These are phyloP conservation scores for Microplitis mediator DNA, from an alignment of 1,140 invertebrate genomes.

Conservation along the genomic window DNA sequence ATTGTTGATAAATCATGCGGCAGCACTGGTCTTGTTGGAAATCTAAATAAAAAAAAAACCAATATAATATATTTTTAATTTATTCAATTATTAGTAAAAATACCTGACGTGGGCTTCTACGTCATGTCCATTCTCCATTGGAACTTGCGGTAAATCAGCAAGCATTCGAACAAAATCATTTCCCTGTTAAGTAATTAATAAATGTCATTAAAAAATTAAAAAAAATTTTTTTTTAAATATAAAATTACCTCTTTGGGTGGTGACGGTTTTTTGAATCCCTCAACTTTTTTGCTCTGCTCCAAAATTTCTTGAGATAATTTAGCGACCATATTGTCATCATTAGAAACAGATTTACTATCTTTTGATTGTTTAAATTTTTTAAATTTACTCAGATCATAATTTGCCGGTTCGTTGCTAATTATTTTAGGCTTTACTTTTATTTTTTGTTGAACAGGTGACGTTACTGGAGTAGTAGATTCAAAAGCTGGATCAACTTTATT, in stretches of 20 bases:
- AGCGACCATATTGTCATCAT: conserved; percentile 44
- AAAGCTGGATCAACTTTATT: too few species aligned
- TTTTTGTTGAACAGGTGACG: not conserved
- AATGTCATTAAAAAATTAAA: not conserved
- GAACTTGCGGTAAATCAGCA: conserved; percentile 44
- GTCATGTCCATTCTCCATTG: conserved; percentile 15
- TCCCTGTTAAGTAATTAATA: conserved; percentile 31
- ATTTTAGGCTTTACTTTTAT: conserved; percentile 42
- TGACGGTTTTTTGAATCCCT: not conserved
- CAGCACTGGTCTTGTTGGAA: conserved; percentile 40
- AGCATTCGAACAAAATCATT: conserved; percentile 41
- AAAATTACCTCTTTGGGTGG: conserved; percentile 10
- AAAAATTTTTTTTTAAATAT: not conserved
- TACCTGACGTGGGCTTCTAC: not conserved
- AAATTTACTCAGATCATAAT: conserved; percentile 40
- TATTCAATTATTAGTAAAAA: not conserved
- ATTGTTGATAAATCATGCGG: conserved; percentile 71
- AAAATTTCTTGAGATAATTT: conserved; percentile 52
- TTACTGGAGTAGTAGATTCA: conserved; percentile 7
- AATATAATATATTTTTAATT: not conserved
- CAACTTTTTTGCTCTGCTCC: conserved; percentile 49
- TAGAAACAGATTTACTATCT: not conserved
- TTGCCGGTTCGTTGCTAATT: conserved; percentile 45
- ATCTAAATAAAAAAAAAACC: conserved; percentile 33
- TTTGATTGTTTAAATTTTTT: conserved; percentile 9